A percentile compares a stretch with the other conserved stretches of the same genome.
These are phyloP conservation scores for Drosophila suboccidentalis DNA, from an alignment of 2,888 invertebrate species.

Conservation along the genomic window DNA sequence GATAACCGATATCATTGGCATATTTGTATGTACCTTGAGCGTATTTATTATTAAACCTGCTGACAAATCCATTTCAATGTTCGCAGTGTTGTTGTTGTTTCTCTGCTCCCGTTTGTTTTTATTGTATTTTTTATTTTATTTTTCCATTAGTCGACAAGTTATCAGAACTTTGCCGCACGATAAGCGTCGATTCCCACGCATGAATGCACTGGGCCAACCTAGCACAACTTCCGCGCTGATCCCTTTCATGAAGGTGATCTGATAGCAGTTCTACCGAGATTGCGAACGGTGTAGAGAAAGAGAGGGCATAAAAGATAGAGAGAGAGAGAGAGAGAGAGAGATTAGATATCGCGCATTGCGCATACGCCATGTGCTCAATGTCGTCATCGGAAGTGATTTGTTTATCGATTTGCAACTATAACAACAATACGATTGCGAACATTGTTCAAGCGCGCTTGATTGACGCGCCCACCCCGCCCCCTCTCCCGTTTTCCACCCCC, in stretches of 20 bases:
- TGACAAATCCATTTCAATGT: slow-evolving; percentile 8
- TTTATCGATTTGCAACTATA: slow-evolving; percentile 59
- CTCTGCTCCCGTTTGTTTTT: neutral
- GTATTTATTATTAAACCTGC: slow-evolving; percentile 11
- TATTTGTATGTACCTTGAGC: neutral
- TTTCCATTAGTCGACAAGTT: slow-evolving; percentile 9
- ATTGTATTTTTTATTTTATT: neutral
- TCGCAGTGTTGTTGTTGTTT: neutral
- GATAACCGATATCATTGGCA: neutral
- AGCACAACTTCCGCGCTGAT: slow-evolving; percentile 39
- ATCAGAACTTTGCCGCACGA: slow-evolving; percentile 23
- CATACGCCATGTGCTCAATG: slow-evolving; percentile 66
- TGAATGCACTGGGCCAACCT: slow-evolving; percentile 33
- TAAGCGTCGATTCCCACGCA: slow-evolving; percentile 53
- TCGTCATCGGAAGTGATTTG: slow-evolving; percentile 72
- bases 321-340: neutral
- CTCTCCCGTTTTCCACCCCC: neutral
- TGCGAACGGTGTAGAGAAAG: neutral
- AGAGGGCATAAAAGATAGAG: neutral
- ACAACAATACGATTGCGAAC: slow-evolving; percentile 17
- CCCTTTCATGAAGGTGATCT: slow-evolving; percentile 10
- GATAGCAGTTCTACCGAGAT: neutral
- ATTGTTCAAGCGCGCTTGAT: slow-evolving; percentile 47
- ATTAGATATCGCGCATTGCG: slow-evolving; percentile 44
- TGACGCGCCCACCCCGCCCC: slow-evolving; percentile 33